Evolutionary conservation across 2,888 invertebrate genomes (phyloP).

Genomic region (Drosophila anomelani): DNA sequence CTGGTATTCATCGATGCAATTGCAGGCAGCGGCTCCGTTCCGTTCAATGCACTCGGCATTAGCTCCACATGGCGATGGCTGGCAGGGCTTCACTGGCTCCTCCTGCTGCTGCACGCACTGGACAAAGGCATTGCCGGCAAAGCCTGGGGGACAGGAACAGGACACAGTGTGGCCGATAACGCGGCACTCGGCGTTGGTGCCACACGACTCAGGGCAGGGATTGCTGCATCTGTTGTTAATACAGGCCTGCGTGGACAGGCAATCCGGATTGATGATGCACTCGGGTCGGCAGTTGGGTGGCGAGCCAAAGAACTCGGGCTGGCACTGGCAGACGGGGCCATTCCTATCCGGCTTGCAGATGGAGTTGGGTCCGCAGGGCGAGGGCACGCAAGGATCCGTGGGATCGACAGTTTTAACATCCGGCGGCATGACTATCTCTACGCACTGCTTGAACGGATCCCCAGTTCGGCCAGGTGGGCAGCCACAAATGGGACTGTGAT

Average conservation of each 20-base stretch:
- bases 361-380: conserved; percentile 92
- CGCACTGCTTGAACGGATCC: conserved; percentile 92
- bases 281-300: conserved; percentile 93
- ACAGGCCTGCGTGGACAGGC: conserved; percentile 91
- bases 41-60: conserved; percentile 92
- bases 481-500: conserved; percentile 94
- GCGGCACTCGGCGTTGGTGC: conserved; percentile 92
- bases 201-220: conserved; percentile 91
- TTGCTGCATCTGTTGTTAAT: conserved; percentile 92
- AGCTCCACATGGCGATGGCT: conserved; percentile 94
- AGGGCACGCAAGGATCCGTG: conserved; percentile 86
- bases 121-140: conserved; percentile 92
- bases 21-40: conserved; percentile 92
- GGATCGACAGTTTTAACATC: conserved; percentile 82
- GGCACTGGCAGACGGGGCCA: conserved; percentile 92
- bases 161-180: conserved; percentile 93
- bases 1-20: conserved; percentile 91
- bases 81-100: conserved; percentile 89
- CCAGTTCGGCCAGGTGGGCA: conserved; percentile 91
- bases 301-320: conserved; percentile 91
- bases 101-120: conserved; percentile 88
- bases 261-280: conserved; percentile 93
- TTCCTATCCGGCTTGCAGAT: conserved; percentile 92
- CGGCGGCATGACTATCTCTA: conserved; percentile 74
- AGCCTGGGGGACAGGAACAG: conserved; percentile 91